Conservation (phyloP, 2,797 vertebrate genomes). For the Podarcis siculus region DNA sequence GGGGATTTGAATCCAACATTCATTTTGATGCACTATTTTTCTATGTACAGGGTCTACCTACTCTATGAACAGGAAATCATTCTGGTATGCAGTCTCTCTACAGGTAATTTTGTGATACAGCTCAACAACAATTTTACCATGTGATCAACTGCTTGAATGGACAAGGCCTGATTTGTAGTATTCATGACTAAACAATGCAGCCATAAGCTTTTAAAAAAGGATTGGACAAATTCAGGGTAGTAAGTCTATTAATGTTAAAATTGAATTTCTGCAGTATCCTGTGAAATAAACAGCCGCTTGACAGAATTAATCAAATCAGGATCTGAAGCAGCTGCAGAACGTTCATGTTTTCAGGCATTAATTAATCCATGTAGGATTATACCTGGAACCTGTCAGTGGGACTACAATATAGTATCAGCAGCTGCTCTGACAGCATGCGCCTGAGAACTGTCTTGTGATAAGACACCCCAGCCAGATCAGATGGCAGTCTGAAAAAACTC, state of each 20-base stretch:
- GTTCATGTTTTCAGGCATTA: not conserved
- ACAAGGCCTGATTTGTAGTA: not conserved
- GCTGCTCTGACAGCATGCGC: slow-evolving; percentile 68
- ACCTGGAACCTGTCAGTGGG: slow-evolving; percentile 33
- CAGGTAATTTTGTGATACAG: too few relatives aligned
- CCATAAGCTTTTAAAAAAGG: not conserved
- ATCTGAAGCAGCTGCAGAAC: not conserved
- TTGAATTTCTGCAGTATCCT: not conserved
- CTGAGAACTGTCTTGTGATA: slow-evolving; percentile 60
- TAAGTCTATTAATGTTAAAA: fast-evolving
- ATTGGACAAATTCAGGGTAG: not conserved
- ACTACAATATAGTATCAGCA: slow-evolving; percentile 39
- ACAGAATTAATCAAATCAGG: not conserved
- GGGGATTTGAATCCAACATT: not conserved
- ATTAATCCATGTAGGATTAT: slow-evolving; percentile 24
- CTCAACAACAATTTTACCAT: not conserved
- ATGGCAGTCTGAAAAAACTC: slow-evolving; percentile 26
- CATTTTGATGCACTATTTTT: not conserved
- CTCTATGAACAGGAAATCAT: not conserved
- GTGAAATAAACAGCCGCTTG: not conserved
- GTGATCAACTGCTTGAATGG: not conserved
- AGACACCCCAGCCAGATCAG: slow-evolving; percentile 51
- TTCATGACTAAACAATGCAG: not conserved
- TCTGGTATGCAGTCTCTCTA: not conserved
- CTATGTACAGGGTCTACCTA: not conserved